A percentile compares a stretch with the other conserved stretches of the same genome.
Evolutionary conservation across 2,888 invertebrate species (phyloP).

Genomic region (Omphaloscelis lunosa): DNA sequence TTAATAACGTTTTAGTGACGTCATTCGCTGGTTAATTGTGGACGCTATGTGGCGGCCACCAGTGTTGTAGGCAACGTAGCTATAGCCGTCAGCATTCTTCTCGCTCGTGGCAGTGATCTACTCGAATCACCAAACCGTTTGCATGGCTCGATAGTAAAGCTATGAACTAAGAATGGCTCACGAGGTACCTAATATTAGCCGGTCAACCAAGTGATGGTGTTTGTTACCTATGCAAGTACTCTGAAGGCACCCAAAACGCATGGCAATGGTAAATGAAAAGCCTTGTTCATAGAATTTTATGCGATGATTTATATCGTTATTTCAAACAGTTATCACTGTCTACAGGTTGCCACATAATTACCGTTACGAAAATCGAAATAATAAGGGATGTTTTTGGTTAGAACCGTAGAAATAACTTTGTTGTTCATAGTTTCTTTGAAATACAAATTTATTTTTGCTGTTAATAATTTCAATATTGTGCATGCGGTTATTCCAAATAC

Average conservation of each 20-base stretch:
- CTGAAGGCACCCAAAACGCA: not conserved
- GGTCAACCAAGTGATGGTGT: too few species aligned
- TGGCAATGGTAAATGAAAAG: not conserved
- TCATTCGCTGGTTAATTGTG: not conserved
- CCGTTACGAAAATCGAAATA: not conserved
- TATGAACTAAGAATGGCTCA: not conserved
- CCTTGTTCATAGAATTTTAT: not conserved
- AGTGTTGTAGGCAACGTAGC: not conserved
- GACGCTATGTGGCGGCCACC: not conserved
- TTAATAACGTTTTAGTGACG: not conserved
- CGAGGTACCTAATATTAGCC: too few species aligned
- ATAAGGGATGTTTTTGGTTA: not conserved
- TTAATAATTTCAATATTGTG: not conserved
- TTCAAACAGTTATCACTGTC: not conserved
- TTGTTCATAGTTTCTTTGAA: not conserved
- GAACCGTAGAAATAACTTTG: not conserved
- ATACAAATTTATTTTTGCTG: not conserved
- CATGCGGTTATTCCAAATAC: not conserved
- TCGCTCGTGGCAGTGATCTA: not conserved
- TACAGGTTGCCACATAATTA: not conserved
- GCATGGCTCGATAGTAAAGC: not conserved
- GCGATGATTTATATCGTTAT: not conserved
- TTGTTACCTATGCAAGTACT: not conserved
- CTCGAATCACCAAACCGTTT: not conserved
- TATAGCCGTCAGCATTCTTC: not conserved